Conservation (phyloP, 2,888 invertebrate species). For the Polydrusus tereticollis region DNA sequence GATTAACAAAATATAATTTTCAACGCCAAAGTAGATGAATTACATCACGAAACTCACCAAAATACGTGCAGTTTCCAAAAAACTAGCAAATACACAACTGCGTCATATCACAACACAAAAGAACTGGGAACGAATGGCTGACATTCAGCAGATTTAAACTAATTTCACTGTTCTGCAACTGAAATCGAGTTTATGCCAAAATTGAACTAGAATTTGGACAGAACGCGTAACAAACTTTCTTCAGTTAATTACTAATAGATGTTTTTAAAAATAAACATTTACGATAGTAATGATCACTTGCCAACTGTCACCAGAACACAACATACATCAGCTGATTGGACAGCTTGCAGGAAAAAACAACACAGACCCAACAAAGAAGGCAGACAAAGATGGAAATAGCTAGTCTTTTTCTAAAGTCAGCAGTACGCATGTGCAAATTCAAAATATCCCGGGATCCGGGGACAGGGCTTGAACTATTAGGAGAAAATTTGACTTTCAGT, state of each 20-base stretch:
- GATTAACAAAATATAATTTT: not conserved
- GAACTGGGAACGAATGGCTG: constrained; percentile 38
- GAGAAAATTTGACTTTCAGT: too few species aligned
- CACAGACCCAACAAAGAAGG: constrained; percentile 40
- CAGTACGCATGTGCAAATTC: too few species aligned
- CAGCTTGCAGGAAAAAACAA: constrained; percentile 45
- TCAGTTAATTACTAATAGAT: constrained; percentile 22
- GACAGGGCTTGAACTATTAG: too few species aligned
- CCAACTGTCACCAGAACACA: constrained; percentile 56
- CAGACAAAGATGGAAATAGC: constrained; percentile 18
- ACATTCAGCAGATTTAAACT: constrained; percentile 7
- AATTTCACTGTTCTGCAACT: not conserved
- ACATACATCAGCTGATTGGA: constrained; percentile 64
- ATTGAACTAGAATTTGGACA: constrained; percentile 2
- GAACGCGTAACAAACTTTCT: constrained; percentile 9
- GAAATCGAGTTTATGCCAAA: not conserved
- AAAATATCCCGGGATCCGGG: too few species aligned
- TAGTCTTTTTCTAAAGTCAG: not conserved
- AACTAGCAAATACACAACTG: constrained; percentile 39
- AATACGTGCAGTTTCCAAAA: constrained; percentile 16
- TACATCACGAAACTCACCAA: constrained; percentile 31
- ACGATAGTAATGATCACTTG: constrained; percentile 47
- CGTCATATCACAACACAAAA: constrained; percentile 50
- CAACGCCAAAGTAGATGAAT: not conserved
- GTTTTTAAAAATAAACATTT: constrained; percentile 46